phyloP scores from a whole-genome alignment of 2,888 invertebrate species.

The Xylophagus ater region DNA sequence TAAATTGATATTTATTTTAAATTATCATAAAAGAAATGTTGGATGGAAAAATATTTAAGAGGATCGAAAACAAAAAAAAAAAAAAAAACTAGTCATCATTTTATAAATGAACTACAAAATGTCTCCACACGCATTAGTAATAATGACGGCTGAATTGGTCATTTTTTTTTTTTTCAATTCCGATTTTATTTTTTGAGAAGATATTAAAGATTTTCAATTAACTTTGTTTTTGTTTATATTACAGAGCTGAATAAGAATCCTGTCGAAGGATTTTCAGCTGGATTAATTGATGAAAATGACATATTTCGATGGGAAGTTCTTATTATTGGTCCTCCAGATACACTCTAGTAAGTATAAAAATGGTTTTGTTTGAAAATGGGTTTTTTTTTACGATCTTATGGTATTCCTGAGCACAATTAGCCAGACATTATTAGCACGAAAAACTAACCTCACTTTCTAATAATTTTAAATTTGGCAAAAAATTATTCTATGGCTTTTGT shows the following conservation, averaged over 20 bases:
- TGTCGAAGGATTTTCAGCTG: constrained; percentile 99
- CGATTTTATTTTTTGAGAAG: constrained; percentile 13
- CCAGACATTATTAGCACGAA: no score
- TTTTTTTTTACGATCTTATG: no score
- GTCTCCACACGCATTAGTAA: no score
- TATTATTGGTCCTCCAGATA: constrained; percentile 99
- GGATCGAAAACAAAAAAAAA: not conserved
- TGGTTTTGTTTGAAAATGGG: constrained; percentile 4
- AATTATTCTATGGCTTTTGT: no score
- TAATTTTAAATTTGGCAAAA: no score
- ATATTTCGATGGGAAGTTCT: constrained; percentile 99
- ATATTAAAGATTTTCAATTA: constrained; percentile 16
- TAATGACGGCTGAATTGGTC: constrained; percentile 11
- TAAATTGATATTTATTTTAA: not conserved
- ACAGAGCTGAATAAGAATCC: constrained; percentile 98
- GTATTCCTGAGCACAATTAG: no score
- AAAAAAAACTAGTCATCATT: not conserved
- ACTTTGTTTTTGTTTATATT: constrained; percentile 32
- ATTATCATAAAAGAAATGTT: not conserved
- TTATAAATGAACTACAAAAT: no score
- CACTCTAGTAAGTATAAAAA: constrained; percentile 79
- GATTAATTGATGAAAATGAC: constrained; percentile 98
- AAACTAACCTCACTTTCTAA: no score
- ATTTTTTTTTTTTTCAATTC: constrained; percentile 4
- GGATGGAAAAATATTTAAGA: not conserved